Percentiles rank a stretch among this genome's conserved stretches.
phyloP scores from a whole-genome alignment of 2,888 invertebrate species.

The Morinoia aosen region DNA sequence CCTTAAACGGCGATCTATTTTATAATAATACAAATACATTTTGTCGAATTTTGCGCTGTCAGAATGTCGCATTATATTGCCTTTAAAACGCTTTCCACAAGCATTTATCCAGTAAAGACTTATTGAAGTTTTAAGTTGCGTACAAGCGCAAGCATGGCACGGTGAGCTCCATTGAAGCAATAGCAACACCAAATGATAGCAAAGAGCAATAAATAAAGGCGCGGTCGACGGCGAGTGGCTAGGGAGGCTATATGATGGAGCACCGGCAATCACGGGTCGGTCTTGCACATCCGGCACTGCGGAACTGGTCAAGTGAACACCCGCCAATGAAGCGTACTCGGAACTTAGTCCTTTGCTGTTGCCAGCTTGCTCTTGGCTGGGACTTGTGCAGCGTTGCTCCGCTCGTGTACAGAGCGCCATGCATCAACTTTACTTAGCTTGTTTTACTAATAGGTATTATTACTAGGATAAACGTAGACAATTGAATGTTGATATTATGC shows the following conservation, averaged over 20 bases:
- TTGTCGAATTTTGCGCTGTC: background rate
- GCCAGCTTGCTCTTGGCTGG: background rate
- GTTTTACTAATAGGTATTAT: background rate
- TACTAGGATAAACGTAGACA: too few species aligned
- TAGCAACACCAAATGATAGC: background rate
- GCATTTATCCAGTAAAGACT: background rate
- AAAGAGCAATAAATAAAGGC: background rate
- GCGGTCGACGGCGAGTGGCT: background rate
- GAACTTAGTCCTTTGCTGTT: background rate
- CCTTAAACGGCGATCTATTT: too few species aligned
- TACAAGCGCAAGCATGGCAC: background rate
- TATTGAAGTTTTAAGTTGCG: background rate
- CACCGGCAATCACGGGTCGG: slow-evolving; percentile 1
- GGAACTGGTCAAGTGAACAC: background rate
- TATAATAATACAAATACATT: background rate
- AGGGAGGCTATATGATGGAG: background rate
- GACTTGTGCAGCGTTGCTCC: background rate
- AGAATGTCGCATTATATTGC: background rate
- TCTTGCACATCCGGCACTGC: slow-evolving; percentile 13
- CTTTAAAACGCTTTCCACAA: background rate
- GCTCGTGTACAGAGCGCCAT: background rate
- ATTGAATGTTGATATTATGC: too few species aligned
- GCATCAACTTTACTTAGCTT: background rate
- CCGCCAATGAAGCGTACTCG: background rate
- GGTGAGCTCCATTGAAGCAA: background rate